Evolutionary conservation across 1,140 invertebrate genomes (phyloP), one percentile per base, ranked within the genome.

Genomic region (Mycetomoellerius zeteki): DNA sequence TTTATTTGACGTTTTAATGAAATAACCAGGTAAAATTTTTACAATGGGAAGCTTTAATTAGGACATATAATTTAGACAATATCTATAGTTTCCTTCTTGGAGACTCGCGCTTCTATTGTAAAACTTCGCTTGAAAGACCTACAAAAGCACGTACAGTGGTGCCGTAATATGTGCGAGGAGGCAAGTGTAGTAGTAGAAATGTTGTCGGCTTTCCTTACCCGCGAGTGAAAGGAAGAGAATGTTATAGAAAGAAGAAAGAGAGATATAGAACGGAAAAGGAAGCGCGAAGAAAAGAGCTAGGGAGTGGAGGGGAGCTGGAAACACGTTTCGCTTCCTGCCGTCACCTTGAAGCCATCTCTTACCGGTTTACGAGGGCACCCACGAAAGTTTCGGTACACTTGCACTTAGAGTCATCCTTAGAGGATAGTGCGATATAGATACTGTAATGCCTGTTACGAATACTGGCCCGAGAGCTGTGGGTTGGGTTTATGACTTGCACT

Each of bases 351-450:
- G 58, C 71, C 72, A 90, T 91, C 90, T 80, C 86, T 91, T 89
- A 86, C 86, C 85, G 80, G 86, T 92, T 91, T 92, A 90, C 76
- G 90, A 91, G 64, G 50, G 30, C 37, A 60, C 60, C 86, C 65
- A 71, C 77, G 75, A 90, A 87, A 88, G 43, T 90, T 92, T 88
- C 64, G 76, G 60, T 91, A 86, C 67, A 77, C 62, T 86, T 65
- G 71, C 86, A 86, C 77, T 90, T 86, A 90, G 90, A 91, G 90
- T 89, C 90, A 91, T 91, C 85, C 76, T 86, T 86, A 77, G 88
- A 86, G 84, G 91, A 91, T 90, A 89, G 86, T 56, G 71, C 84
- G 65, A 81, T 86, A 67, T 84, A 87, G 75, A 16, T 85, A 78
- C 52, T 88, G 76, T 86, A 89, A 91, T 88, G 86, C 78, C 76